Evolutionary conservation across 2,888 invertebrate genomes (phyloP).

Genomic region (Entomobrya proxima): DNA sequence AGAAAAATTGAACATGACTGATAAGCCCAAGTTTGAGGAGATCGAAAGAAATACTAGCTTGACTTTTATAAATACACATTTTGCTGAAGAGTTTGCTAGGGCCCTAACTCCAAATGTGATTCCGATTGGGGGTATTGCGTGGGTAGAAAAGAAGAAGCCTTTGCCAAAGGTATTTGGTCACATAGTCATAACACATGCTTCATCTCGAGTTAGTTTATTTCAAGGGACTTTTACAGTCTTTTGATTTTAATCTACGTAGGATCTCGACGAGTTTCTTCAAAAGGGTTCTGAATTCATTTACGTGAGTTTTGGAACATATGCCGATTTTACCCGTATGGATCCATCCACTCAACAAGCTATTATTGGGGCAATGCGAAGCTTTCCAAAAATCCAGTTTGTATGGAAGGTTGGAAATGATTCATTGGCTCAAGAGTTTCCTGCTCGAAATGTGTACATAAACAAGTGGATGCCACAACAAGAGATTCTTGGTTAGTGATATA

Average conservation of each 20-base stretch:
- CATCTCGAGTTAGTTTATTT: background rate
- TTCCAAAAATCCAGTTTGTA: slow-evolving; percentile 43
- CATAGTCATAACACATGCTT: background rate
- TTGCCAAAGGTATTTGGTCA: slow-evolving; percentile 36
- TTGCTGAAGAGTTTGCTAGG: slow-evolving; percentile 40
- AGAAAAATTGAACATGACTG: background rate
- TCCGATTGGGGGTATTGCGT: slow-evolving; percentile 43
- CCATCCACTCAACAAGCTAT: slow-evolving; percentile 14
- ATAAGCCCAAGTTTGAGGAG: slow-evolving; percentile 31
- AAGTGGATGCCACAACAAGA: slow-evolving; percentile 52
- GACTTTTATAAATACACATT: slow-evolving; percentile 25
- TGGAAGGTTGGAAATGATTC: slow-evolving; percentile 52
- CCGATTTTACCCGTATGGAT: slow-evolving; percentile 38
- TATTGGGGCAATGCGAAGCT: slow-evolving; percentile 10
- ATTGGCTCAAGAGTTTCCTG: slow-evolving; percentile 5
- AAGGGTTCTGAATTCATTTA: slow-evolving; percentile 41
- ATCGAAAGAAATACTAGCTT: slow-evolving; percentile 27
- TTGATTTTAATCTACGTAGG: background rate
- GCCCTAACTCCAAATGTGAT: slow-evolving; percentile 21
- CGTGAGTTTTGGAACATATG: slow-evolving; percentile 48
- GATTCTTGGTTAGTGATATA: slow-evolving; percentile 39
- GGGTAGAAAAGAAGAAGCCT: slow-evolving; percentile 25
- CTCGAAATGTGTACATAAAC: slow-evolving; percentile 23
- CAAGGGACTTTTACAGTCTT: background rate
- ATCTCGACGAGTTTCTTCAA: slow-evolving; percentile 29